A percentile compares a stretch with the other conserved stretches of the same genome.
Evolutionary conservation across 2,888 invertebrate genomes (phyloP).

Genomic region (Sabellastarte sp.): DNA sequence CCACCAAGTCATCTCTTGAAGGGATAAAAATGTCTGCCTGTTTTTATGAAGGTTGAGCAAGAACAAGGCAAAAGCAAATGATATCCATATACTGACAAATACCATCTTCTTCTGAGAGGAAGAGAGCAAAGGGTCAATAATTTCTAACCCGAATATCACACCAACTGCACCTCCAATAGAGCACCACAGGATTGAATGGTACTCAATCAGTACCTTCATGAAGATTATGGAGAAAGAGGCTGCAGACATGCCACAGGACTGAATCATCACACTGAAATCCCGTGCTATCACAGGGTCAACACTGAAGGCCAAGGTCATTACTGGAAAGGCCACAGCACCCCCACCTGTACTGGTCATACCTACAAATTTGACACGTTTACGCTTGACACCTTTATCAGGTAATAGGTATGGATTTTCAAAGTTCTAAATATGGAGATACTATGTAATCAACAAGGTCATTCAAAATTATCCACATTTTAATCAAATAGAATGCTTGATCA

Average conservation of each 20-base stretch:
- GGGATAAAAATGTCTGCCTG: constrained; percentile 29
- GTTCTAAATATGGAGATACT: too few species aligned
- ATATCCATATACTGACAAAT: constrained; percentile 51
- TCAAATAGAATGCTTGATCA: too few species aligned
- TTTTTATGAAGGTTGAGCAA: constrained; percentile 45
- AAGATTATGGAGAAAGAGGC: constrained; percentile 47
- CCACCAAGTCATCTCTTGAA: constrained; percentile 30
- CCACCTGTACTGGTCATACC: constrained; percentile 31
- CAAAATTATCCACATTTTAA: too few species aligned
- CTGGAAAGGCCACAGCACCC: constrained; percentile 30
- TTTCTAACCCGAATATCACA: constrained; percentile 42
- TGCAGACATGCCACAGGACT: constrained; percentile 43
- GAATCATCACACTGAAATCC: constrained; percentile 29
- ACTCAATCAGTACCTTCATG: constrained; percentile 35
- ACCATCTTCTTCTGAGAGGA: constrained; percentile 49
- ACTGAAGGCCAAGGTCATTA: constrained; percentile 27
- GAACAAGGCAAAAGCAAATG: constrained; percentile 50
- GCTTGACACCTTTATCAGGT: neutral
- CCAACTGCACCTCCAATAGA: constrained; percentile 44
- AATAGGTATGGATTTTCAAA: too few species aligned
- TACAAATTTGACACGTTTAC: constrained; percentile 21
- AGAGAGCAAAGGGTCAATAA: constrained; percentile 40
- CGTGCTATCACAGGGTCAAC: constrained; percentile 20
- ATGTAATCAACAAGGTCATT: too few species aligned
- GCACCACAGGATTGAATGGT: constrained; percentile 35